Evolutionary conservation across 2,888 invertebrate species (phyloP), one percentile per base, ranked within the genome.

Genomic region (Xestoiulus laeticollis): DNA sequence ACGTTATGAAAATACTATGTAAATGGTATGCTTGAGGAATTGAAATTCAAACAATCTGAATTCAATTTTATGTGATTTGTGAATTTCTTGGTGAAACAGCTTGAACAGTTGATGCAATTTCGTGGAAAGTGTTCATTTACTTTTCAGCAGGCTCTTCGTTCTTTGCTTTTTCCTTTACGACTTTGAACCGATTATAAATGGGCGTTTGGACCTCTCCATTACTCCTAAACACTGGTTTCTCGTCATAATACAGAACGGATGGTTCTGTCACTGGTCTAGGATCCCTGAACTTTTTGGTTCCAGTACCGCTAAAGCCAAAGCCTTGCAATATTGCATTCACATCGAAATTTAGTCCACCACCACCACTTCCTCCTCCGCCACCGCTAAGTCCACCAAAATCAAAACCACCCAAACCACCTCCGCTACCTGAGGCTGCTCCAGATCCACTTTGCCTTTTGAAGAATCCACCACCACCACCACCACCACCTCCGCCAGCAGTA

Each of bases 391-490:
- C 44, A 48, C 38, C 43, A 14, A 48, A n/a, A 44, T 48, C 53
- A 22, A 53, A 43, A 85, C 85, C 4, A 2, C 86, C 53, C 26
- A 86, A 12, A 48, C 86, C 86, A 22, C 86, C 53, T 19, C 53
- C 85, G 22, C 48, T 22, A 44, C 86, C 48, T n/a, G 44, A 14
- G 33, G 38, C 38, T 22, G 38, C 85, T 43, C 85, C 85, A 8
- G 33, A 33, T 32, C 85, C 33, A 33, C 33, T n/a, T 19, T 44
- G 85, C 10, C 85, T 38, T 68, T 68, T 44, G 85, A 22, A 22
- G 22, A 44, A 85, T 1, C 85, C 85, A 19, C 86, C 48, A 48
- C 86, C 86, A n/a, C 86, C 86, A 1, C 53, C 53, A 16, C 86
- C 86, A 26, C 86, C 86, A 48, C 53, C 53, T 0, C 86, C 86